Conservation (phyloP, 2,888 invertebrate genomes). For the Luperina testacea region DNA sequence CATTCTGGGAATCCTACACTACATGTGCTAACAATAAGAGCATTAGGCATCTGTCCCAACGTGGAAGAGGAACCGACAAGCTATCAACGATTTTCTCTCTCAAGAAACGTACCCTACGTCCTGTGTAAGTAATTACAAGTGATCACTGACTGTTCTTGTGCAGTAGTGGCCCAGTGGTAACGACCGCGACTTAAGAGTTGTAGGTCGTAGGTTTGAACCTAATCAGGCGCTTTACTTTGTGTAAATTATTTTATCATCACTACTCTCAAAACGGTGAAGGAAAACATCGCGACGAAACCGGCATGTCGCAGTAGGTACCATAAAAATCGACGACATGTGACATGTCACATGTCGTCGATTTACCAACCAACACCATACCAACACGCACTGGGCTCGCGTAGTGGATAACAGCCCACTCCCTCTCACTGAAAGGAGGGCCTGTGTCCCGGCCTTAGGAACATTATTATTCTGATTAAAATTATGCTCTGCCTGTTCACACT, state of each 20-base stretch:
- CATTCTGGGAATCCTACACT: constrained; percentile 3
- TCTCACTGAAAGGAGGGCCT: not conserved
- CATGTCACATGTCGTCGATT: too few species aligned
- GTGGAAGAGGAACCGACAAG: not conserved
- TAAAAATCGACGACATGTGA: not conserved
- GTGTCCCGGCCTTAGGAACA: not conserved
- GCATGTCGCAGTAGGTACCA: not conserved
- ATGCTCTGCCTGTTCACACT: not conserved
- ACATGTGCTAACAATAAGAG: constrained; percentile 5
- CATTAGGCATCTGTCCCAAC: not conserved
- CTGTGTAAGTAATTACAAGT: not conserved
- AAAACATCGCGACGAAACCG: not conserved
- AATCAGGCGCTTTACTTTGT: not conserved
- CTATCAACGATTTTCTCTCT: not conserved
- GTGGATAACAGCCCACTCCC: not conserved
- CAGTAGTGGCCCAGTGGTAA: not conserved
- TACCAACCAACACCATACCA: too few species aligned
- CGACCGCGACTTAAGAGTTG: not conserved
- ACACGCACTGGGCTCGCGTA: not conserved
- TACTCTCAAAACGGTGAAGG: too few species aligned
- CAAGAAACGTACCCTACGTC: not conserved
- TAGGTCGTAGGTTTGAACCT: not conserved
- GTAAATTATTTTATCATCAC: not conserved
- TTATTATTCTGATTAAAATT: not conserved
- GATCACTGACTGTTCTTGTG: not conserved